Base-by-base conservation (phyloP, 2,797 vertebrate genomes). In the Dendrocincla fuliginosa region DNA sequence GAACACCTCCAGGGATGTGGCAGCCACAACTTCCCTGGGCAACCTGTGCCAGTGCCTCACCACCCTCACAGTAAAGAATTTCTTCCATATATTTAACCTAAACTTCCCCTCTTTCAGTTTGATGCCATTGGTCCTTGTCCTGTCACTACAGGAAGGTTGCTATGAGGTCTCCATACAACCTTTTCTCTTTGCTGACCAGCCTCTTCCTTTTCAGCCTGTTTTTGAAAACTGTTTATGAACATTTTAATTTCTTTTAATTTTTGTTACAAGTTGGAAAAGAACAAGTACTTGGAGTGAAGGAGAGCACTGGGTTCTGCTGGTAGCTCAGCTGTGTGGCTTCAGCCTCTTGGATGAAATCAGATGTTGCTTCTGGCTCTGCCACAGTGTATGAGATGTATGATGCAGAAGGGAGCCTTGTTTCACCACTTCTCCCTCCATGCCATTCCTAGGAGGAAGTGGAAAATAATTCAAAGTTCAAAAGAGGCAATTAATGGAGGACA, bases 91-190 rank as follows among this genome's bases (percentile, higher is more conserved):
- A 3, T 35, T 17, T 13, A 35, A 27, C 6, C 18, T 55, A 14
- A 13, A 18, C 32, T 41, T 28, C 11, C 18, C 8, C 6, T 35
- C 22, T 16, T 47, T 32, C 57, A 6, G 6, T 23, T 14, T 41
- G 25, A 16, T 10, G 4, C 30, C 33, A 47, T 41, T 19, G 6
- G 3, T 61, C 13, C 30, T 55, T 53, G 33, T 32, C 53, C 39
- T 41, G 0, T 9, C n/a, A 27, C 25, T 35, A 1, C 25, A 19
- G 7, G 15, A 20, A 30, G 2, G 13, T 5, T 64, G 0, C 15
- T 24, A 0, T 37, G 37, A 27, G 32, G 4, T 42, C 35, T 64
- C 44, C 30, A 24, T 10, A 1, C 7, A 64, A 4, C 5, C 15
- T 32, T 9, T 35, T 49, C 33, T 25, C 52, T 44, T n/a, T 50